Percentiles rank a stretch among this genome's conserved stretches.
Evolutionary conservation across 2,888 invertebrate genomes (phyloP).

Genomic region (Athripsodes cinereus): DNA sequence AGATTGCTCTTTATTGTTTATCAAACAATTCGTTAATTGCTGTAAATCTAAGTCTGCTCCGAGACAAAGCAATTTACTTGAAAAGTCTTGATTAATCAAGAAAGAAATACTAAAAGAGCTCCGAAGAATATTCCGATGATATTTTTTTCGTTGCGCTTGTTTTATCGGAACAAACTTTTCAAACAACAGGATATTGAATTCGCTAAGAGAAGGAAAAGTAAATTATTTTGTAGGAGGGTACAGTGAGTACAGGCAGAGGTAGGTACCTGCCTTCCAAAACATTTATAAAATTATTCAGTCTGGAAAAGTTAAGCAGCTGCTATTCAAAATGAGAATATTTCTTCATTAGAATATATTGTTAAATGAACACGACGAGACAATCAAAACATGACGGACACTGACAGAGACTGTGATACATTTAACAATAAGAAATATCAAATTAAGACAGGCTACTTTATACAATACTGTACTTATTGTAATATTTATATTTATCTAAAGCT

Average conservation of each 20-base stretch:
- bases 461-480: too few species aligned
- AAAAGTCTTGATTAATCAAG: slow-evolving; percentile 17
- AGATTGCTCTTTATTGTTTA: slow-evolving; percentile 14
- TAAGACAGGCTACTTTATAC: too few species aligned
- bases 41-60: neutral
- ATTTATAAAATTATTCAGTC: neutral
- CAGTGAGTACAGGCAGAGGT: too few species aligned
- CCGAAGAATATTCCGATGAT: slow-evolving; percentile 6
- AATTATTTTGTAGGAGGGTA: neutral
- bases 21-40: slow-evolving; percentile 20
- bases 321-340: neutral
- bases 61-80: slow-evolving; percentile 22
- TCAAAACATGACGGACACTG: too few species aligned
- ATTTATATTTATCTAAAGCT: too few species aligned
- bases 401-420: too few species aligned
- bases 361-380: too few species aligned
- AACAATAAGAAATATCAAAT: too few species aligned
- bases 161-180: slow-evolving; percentile 7
- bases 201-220: neutral
- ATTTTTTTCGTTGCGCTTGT: slow-evolving; percentile 9
- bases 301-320: slow-evolving; percentile 1
- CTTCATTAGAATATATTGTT: too few species aligned
- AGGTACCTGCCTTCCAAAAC: neutral
- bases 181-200: slow-evolving; percentile 12
- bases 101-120: neutral